Base-by-base conservation (phyloP, 2,113 vertebrate species). In the Hoplias malabaricus region DNA sequence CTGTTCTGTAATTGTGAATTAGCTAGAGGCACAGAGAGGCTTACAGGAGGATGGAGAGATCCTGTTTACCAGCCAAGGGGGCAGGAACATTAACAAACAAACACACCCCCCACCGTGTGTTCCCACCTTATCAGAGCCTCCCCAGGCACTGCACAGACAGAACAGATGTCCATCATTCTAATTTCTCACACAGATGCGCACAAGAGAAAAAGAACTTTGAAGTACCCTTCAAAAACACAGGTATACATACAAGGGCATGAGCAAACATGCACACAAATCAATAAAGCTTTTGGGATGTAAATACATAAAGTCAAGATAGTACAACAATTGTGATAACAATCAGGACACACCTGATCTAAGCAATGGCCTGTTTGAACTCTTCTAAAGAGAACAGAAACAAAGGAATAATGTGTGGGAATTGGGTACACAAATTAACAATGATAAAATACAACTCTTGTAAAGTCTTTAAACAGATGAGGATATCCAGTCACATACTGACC, bases 31-130 rank as follows among this genome's bases (percentile, higher is more conserved):
- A 36, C 11, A 14, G 46, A 48, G 48, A 9, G 19, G 42, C 74
- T 79, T 56, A 59, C 46, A 79, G 25, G 16, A 56, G 33, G 66
- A 40, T 25, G 50, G 12, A 29, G 16, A 69, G 23, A 68, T 62
- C 56, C 67, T 78, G 53, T 82, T 69, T 56, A 65, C 38, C 40
- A 69, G 80, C 53, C 56, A 43, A 48, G 65, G 70, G 69, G 54
- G 9, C 21, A 75, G 46, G 50, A 56, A 63, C 33, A 16, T 34
- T n/a, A n/a, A 48, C 25, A 63, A 62, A 69, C 31, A 40, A 19
- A 56, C 36, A 8, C n/a, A 16, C 54, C 46, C 33, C 56, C 61
- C 16, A 4, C 66, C 27, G 10, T 34, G 27, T 50, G 36, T 72
- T 61, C 65, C 33, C 53, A 77, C 54, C 42, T 73, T 34, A 78